phyloP scores from a whole-genome alignment of 2,113 vertebrate species.

The Carassius auratus region DNA sequence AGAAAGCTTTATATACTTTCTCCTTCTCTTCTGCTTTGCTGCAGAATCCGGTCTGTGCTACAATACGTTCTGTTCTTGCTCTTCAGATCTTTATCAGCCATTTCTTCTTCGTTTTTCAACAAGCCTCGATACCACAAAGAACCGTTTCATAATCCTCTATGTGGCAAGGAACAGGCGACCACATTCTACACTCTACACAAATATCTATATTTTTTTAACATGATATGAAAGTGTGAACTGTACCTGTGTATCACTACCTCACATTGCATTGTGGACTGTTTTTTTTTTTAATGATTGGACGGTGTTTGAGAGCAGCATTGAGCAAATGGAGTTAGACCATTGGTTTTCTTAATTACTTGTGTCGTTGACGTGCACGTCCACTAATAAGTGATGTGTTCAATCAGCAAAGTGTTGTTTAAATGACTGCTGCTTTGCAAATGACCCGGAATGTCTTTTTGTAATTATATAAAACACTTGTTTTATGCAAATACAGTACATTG shows the following conservation, averaged over 20 bases:
- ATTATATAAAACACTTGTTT: slow-evolving; percentile 44
- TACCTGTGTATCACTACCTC: slow-evolving; percentile 55
- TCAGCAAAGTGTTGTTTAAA: slow-evolving; percentile 26
- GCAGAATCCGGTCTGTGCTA: slow-evolving; percentile 12
- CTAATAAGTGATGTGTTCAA: slow-evolving; percentile 27
- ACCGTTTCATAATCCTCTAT: background rate
- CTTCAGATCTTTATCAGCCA: background rate
- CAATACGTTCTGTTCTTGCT: background rate
- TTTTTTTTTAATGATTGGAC: background rate
- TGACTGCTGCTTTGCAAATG: slow-evolving; percentile 41
- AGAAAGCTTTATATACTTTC: background rate
- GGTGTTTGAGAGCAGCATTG: slow-evolving; percentile 1
- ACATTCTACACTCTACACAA: background rate
- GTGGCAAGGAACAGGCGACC: background rate
- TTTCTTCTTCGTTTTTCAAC: background rate
- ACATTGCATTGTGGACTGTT: slow-evolving; percentile 36
- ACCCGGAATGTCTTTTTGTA: slow-evolving; percentile 39
- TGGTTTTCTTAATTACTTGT: background rate
- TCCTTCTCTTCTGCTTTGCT: slow-evolving; percentile 4
- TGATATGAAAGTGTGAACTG: slow-evolving; percentile 32
- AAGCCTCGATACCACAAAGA: background rate
- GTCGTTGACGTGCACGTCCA: background rate
- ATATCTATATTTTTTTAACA: background rate
- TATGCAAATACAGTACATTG: slow-evolving; percentile 14
- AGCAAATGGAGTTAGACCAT: background rate